Conservation (phyloP, 1,140 invertebrate genomes). For the Cyphomyrmex costatus region DNA sequence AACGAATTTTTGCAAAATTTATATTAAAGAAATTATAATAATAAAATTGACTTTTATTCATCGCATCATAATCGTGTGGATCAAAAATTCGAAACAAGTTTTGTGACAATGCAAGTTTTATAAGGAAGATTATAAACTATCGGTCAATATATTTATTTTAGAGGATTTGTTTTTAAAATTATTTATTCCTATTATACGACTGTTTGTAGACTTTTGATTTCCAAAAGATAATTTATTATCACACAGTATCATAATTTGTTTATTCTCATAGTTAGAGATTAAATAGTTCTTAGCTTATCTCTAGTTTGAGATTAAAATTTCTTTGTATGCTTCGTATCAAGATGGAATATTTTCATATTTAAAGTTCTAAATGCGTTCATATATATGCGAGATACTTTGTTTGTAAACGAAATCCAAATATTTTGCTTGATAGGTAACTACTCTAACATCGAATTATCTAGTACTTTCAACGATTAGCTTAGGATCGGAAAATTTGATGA, state of each 20-base stretch:
- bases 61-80: not conserved
- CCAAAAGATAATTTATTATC: not conserved
- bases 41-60: not conserved
- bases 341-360: not conserved
- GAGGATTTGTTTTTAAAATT: not conserved
- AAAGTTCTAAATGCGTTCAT: not conserved
- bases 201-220: not conserved
- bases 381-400: not conserved
- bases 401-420: not conserved
- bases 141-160: not conserved
- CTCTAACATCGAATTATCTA: not conserved
- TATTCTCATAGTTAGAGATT: not conserved
- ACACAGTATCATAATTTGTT: not conserved
- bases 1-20: constrained; percentile 1
- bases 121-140: not conserved
- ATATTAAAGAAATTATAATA: constrained; percentile 21
- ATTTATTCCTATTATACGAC: not conserved
- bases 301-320: not conserved
- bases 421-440: not conserved
- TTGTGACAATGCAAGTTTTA: not conserved
- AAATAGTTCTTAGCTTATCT: not conserved
- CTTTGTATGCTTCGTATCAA: not conserved
- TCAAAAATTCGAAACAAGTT: not conserved
- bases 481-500: not conserved
- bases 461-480: not conserved